Evolutionary conservation across 35 echinoderm and acorn worm genomes (phyloP).

Genomic region (Nesometra sesokonis): DNA sequence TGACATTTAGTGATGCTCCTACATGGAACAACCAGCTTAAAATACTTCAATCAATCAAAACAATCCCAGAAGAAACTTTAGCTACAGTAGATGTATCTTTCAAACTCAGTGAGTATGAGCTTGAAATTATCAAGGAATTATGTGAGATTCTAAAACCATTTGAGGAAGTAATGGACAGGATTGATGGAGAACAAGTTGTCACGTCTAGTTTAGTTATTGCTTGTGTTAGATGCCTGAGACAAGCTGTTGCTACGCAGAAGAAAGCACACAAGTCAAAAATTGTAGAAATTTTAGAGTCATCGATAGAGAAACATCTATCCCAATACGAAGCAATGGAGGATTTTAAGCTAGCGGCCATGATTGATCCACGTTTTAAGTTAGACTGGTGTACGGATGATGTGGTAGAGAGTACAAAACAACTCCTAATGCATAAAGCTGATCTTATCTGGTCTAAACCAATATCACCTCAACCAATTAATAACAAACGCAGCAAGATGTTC

Average conservation of each 20-base stretch:
- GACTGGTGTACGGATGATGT: slow-evolving; percentile 21
- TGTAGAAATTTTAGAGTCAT: neutral
- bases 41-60: slow-evolving; percentile 4
- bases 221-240: slow-evolving; percentile 17
- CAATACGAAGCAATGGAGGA: slow-evolving; percentile 12
- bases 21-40: slow-evolving; percentile 10
- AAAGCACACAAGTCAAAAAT: neutral
- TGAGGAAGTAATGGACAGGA: slow-evolving; percentile 19
- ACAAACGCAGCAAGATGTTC: slow-evolving; percentile 22
- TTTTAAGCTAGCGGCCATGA: slow-evolving; percentile 13
- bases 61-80: neutral
- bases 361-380: slow-evolving; percentile 28
- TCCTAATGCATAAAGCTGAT: neutral
- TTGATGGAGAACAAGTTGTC: slow-evolving; percentile 6
- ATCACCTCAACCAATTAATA: neutral
- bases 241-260: neutral
- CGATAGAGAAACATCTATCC: slow-evolving; percentile 8
- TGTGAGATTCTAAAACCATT: slow-evolving; percentile 22
- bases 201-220: slow-evolving; percentile 31
- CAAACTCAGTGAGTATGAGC: neutral
- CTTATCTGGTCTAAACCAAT: neutral
- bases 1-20: neutral
- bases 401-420: neutral
- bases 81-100: neutral
- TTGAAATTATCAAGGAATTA: slow-evolving; percentile 1